Evolutionary conservation across 2,797 vertebrate species (phyloP).

Genomic region (Limosa lapponica): DNA sequence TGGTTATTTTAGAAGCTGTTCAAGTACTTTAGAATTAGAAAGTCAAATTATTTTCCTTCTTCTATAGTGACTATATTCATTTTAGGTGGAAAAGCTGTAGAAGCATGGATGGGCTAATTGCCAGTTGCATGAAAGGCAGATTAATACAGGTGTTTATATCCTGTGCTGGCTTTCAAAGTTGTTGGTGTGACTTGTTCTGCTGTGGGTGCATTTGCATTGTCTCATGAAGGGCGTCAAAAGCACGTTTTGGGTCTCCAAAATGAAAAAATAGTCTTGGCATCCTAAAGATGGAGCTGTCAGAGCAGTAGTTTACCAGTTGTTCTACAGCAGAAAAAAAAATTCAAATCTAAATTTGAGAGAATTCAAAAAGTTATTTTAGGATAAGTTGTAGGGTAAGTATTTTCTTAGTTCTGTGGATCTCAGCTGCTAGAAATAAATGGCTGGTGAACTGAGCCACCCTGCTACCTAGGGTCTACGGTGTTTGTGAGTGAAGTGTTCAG

Average conservation of each 20-base stretch:
- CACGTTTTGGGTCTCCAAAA: neutral
- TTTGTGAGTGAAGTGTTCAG: neutral
- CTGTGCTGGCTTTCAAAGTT: neutral
- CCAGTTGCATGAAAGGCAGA: neutral
- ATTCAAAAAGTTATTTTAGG: neutral
- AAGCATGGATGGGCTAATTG: neutral
- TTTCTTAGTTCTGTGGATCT: neutral
- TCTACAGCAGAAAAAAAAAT: neutral
- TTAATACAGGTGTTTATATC: neutral
- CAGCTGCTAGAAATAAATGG: neutral
- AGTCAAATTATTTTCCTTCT: neutral
- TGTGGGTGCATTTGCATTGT: neutral
- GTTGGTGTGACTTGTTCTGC: neutral
- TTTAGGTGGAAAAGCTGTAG: neutral
- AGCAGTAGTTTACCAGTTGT: neutral
- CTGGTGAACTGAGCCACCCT: neutral
- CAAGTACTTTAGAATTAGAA: neutral
- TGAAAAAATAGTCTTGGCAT: neutral
- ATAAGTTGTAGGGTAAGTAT: neutral
- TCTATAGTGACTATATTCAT: neutral
- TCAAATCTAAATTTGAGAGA: neutral
- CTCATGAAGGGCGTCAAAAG: neutral
- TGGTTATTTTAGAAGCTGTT: neutral
- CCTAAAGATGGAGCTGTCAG: neutral
- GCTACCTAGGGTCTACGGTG: accelerated